Evolutionary conservation across 2,888 invertebrate species (phyloP), one percentile per base, ranked within the genome.

Genomic region (Dastarcus helophoroides): DNA sequence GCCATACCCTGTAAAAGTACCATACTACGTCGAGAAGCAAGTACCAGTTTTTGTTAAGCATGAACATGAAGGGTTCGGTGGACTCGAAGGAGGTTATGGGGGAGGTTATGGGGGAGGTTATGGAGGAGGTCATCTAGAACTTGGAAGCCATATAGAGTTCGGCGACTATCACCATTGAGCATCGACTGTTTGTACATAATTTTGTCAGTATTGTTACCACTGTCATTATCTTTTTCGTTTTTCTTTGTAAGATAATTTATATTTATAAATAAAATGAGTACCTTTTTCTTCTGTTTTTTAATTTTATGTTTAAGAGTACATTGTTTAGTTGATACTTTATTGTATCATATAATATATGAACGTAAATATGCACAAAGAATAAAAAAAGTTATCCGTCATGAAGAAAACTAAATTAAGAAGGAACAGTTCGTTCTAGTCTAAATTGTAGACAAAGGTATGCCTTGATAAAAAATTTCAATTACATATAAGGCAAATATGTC

Each of bases 11-110:
- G 64, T 67, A 11, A 67, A 65, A 40, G 48, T 50, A 35, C 50
- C 48, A 14, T 43, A 45, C 12, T 53, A 64, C 33, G 67, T 76
- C 1, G 68, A 70, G 39, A 63, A 69, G 42, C 68, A 67, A 33
- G 65, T 69, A 5, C 58, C 56, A 39, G 51, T 59, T 39, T 36
- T 49, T 32, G 45, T 57, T 14, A 53, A 58, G 25, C 48, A 50
- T 26, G 40, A 39, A 28, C 46, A 49, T 36, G 43, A 38, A 40
- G 45, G 40, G 27, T 38, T 35, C 29, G 46, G 38, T 27, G 48
- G 47, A 36, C 26, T 37, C 26, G 42, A 38, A 26, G 41, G 37
- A n/a, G 42, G 38, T 11, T 25, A 22, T 27, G 33, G 35, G 15
- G 38, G 37, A 14, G 31, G 29, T 17, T 34, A 32, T 7, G 35